These are phyloP conservation scores for Hemistola chrysoprasaria DNA, from an alignment of 2,888 invertebrate genomes.

Conservation along the genomic window DNA sequence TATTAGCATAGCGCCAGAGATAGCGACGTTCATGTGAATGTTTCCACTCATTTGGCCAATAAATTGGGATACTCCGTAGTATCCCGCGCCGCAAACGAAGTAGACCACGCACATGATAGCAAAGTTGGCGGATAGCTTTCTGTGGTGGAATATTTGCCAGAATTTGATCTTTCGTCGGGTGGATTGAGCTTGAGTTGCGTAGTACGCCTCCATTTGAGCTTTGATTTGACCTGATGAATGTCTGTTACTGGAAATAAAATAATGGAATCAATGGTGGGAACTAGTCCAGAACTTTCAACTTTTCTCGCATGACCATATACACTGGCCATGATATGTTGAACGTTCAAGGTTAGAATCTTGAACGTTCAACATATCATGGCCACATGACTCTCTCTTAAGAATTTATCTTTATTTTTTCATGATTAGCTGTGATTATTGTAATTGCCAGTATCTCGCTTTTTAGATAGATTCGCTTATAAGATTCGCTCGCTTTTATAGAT, in stretches of 20 bases:
- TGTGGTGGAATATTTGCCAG: constrained; percentile 59
- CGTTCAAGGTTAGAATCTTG: too few relatives aligned
- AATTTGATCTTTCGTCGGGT: constrained; percentile 42
- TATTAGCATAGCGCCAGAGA: constrained; percentile 85
- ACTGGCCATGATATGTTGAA: too few relatives aligned
- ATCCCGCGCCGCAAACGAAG: constrained; percentile 90
- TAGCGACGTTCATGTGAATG: constrained; percentile 89
- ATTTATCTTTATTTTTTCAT: too few relatives aligned
- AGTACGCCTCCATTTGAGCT: constrained; percentile 48
- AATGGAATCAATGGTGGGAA: too few relatives aligned
- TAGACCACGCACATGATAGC: constrained; percentile 86
- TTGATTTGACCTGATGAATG: constrained; percentile 40
- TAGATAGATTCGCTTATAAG: too few relatives aligned
- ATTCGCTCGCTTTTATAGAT: too few relatives aligned
- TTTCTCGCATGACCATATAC: too few relatives aligned
- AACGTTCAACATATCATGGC: too few relatives aligned
- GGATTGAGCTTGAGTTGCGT: constrained; percentile 21
- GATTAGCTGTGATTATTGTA: too few relatives aligned
- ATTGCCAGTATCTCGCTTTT: too few relatives aligned
- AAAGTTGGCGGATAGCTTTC: constrained; percentile 83
- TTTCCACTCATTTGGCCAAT: constrained; percentile 88
- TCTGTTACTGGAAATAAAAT: constrained; percentile 45
- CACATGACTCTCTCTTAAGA: too few relatives aligned
- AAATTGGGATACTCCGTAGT: constrained; percentile 92
- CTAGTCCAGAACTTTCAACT: too few relatives aligned